Evolutionary conservation across 2,888 invertebrate species (phyloP).

Genomic region (Lasioglossum villosulum): DNA sequence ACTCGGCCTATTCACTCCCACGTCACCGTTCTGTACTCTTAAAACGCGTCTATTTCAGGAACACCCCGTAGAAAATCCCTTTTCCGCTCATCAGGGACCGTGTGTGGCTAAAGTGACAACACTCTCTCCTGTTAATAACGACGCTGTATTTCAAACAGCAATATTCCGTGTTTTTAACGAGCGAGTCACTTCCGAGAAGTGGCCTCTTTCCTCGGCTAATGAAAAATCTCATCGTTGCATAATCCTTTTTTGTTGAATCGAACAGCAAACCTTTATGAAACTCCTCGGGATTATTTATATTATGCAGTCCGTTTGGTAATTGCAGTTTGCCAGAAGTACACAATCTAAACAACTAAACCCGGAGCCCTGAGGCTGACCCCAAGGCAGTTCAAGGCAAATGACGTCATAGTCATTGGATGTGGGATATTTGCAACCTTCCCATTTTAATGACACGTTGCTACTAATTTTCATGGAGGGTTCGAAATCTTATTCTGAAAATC

Average conservation of each 20-base stretch:
- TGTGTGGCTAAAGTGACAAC: constrained; percentile 39
- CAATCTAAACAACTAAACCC: background rate
- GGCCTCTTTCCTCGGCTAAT: background rate
- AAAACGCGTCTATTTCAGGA: constrained; percentile 9
- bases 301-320: background rate
- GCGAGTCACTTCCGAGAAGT: background rate
- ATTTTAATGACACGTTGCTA: background rate
- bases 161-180: constrained; percentile 60
- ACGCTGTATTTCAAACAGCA: constrained; percentile 78
- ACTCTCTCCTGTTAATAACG: constrained; percentile 70
- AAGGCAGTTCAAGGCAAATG: background rate
- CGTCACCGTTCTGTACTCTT: background rate
- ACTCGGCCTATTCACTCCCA: background rate
- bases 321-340: background rate
- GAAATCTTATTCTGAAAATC: background rate
- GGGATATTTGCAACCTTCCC: background rate
- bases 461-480: background rate
- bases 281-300: background rate
- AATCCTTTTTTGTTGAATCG: background rate
- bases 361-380: no score
- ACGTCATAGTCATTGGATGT: background rate
- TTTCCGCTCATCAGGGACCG: constrained; percentile 4
- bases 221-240: constrained; percentile 1
- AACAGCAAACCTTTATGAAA: background rate
- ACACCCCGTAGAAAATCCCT: constrained; percentile 21